Evolutionary conservation across 2,888 invertebrate species (phyloP), one percentile per base, ranked within the genome.

Genomic region (Terebella lapidaria): DNA sequence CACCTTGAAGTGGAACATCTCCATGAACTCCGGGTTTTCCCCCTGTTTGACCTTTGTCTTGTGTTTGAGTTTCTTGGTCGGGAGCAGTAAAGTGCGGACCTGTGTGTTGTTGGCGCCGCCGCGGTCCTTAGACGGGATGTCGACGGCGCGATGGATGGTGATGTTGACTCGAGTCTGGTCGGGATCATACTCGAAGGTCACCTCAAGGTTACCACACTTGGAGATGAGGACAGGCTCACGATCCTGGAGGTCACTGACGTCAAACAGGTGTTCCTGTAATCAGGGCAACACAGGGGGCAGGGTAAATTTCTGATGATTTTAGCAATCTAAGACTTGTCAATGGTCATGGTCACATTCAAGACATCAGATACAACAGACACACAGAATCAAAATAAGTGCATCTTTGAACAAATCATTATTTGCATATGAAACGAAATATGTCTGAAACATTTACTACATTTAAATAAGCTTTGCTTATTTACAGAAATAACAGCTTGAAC

Each of bases 31-130:
- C 0, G 94, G 94, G 78, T 89, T 90, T 74, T 92, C 90, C 1
- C 94, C 94, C 59, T 89, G 88, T 60, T 93, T 87, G 65, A 94
- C 91, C 83, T 94, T 92, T 26, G 94, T 94, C 82, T 94, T 94
- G 81, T 90, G 91, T 74, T 93, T 91, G 2, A 42, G 24, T 24
- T 93, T 94, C 79, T 94, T 93, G 75, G 90, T 87, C 2, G 94
- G 95, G 67, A 95, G 82, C 73, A 95, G 85, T 54, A 94, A 87
- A 70, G 94, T 85, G 66, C 94, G 87, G 5, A 66, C 65, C 56
- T 66, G 65, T 10, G 74, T 71, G 61, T 68, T 74, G 60, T 72
- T 76, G 30, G 77, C 74, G 3, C 67, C 67, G 20, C 66, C 67
- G 10, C 67, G 53, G 29, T 67, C 67, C 54, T 75, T 84, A 69